Evolutionary conservation across 2,113 vertebrate species (phyloP).

Genomic region (Syngnathus scovelli): DNA sequence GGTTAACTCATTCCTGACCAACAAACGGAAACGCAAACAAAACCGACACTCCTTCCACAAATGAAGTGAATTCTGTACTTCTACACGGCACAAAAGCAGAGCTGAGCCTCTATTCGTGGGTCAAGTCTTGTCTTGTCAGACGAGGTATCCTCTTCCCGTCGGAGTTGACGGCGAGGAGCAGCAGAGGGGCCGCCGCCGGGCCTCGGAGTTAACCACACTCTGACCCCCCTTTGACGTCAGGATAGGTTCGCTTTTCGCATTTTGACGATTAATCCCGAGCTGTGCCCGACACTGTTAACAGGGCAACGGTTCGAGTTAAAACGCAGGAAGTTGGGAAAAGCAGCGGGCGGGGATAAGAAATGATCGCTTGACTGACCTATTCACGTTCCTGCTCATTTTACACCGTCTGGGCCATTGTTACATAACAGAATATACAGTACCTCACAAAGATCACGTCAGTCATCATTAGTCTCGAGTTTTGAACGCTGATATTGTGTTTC

Average conservation of each 20-base stretch:
- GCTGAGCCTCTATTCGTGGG: conserved; percentile 37
- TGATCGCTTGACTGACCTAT: neutral
- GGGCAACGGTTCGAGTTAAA: conserved; percentile 7
- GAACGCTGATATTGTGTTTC: conserved; percentile 6
- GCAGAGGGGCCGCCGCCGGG: conserved; percentile 30
- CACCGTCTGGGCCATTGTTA: neutral
- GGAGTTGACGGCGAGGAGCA: conserved; percentile 32
- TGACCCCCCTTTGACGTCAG: conserved; percentile 38
- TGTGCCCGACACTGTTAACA: neutral
- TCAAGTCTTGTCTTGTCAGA: conserved; percentile 68
- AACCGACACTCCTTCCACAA: conserved; percentile 5
- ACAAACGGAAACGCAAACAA: conserved; percentile 6
- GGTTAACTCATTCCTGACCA: neutral
- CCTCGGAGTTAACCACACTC: conserved; percentile 58
- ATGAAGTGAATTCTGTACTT: conserved; percentile 38
- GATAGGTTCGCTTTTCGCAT: conserved; percentile 51
- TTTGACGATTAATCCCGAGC: conserved; percentile 3
- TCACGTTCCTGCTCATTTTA: neutral
- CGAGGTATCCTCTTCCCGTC: conserved; percentile 59
- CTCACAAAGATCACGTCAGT: conserved; percentile 6
- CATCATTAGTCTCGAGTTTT: neutral
- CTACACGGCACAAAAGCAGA: conserved; percentile 45
- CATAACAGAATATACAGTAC: neutral
- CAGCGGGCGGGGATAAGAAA: neutral
- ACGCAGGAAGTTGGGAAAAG: neutral